Evolutionary conservation across 2,797 vertebrate genomes (phyloP).

Genomic region (Sciurus carolinensis): DNA sequence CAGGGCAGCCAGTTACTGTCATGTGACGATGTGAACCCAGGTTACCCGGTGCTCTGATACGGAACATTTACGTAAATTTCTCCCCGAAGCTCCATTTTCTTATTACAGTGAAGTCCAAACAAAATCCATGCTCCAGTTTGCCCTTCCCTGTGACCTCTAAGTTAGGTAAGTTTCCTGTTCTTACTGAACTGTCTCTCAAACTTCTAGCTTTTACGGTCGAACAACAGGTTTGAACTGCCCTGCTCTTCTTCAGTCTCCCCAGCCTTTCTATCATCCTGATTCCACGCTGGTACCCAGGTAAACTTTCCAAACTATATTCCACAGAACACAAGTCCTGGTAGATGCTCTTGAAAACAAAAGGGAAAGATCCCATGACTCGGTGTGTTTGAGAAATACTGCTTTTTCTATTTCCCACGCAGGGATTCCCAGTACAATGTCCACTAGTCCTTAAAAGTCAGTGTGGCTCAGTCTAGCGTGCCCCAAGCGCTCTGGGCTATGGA

Average conservation of each 20-base stretch:
- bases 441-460: neutral
- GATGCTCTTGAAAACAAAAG: neutral
- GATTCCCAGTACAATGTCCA: neutral
- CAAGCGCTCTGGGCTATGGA: neutral
- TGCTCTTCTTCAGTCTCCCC: neutral
- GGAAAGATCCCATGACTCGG: neutral
- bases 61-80: neutral
- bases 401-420: neutral
- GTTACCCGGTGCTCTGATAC: neutral
- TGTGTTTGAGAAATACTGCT: neutral
- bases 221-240: neutral
- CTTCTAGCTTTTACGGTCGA: neutral
- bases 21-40: neutral
- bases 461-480: neutral
- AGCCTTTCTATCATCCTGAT: neutral
- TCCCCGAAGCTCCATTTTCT: neutral
- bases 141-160: neutral
- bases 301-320: neutral
- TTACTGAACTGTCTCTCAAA: neutral
- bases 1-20: neutral
- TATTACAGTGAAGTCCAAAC: neutral
- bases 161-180: neutral
- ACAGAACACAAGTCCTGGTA: neutral
- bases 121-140: neutral
- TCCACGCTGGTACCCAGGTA: neutral